Evolutionary conservation across 2,888 invertebrate genomes (phyloP), one percentile per base, ranked within the genome.

Genomic region (Hedychridium roseum): DNA sequence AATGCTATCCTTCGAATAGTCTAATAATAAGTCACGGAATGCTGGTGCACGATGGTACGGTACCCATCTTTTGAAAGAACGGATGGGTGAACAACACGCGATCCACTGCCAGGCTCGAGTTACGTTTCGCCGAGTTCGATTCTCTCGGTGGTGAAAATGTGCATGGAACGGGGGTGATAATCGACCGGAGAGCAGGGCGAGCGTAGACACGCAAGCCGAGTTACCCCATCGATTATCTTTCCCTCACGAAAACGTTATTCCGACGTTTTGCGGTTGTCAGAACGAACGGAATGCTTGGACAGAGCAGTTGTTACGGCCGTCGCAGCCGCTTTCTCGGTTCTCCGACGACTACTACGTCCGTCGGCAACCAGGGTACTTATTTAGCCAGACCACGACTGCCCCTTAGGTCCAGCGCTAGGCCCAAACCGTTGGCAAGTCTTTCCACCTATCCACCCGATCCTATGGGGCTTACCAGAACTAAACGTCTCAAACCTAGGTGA

Each of bases 51-150:
- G 64, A 62, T 71, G 71, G 71, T 68, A 74, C 73, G 65, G 73
- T 73, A 57, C 68, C 70, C 69, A 63, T 67, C 67, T 53, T 66
- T 50, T 39, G 39, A 40, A 61, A 60, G 57, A 49, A 61, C 58
- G 63, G 61, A 73, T 64, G 64, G 64, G 60, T 60, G 52, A 46
- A 52, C 43, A 41, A 54, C 73, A 74, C 72, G 73, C 74, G 66
- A 74, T 70, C 70, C 69, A 67, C 69, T 56, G 52, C 72, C 72
- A 70, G 71, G 65, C 70, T 68, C 70, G 57, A 65, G 43, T 65
- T 64, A 60, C 61, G 57, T 62, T 54, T 49, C 52, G 43, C 57
- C 51, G 48, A 61, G 62, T 69, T 71, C 66, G 58, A 63, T 71
- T 68, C 68, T 58, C 64, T 61, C 43, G 27, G 47, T 49, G 23